phyloP scores from a whole-genome alignment of 2,797 vertebrate genomes.

The Balearica regulorum region DNA sequence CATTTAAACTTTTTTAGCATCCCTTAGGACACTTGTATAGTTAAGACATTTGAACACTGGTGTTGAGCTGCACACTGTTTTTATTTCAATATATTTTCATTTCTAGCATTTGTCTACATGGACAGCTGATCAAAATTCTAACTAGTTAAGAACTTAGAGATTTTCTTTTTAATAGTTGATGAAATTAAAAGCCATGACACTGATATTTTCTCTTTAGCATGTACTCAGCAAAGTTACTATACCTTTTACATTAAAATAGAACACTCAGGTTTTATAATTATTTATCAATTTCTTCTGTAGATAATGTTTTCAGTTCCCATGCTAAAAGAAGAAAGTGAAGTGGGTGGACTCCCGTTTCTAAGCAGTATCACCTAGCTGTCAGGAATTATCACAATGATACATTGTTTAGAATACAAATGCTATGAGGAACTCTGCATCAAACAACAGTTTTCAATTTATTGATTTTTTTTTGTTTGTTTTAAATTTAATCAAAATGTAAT shows the following conservation, averaged over 20 bases:
- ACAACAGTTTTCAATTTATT: not conserved
- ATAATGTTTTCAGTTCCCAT: not conserved
- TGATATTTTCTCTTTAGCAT: not conserved
- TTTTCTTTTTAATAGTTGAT: not conserved
- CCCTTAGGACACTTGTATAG: not conserved
- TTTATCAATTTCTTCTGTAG: not conserved
- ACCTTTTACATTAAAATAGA: not conserved
- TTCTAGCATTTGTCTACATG: not conserved
- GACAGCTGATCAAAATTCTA: not conserved
- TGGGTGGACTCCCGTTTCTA: not conserved
- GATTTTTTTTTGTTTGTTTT: not conserved
- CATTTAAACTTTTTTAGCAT: not conserved
- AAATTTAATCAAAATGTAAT: not conserved
- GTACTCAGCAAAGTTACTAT: not conserved
- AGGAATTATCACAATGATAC: not conserved
- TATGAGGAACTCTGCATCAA: not conserved
- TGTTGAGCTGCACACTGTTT: not conserved
- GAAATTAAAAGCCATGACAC: not conserved
- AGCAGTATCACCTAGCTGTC: not conserved
- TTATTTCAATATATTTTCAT: not conserved
- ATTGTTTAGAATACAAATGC: not conserved
- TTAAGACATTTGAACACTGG: not conserved
- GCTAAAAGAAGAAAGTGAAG: not conserved
- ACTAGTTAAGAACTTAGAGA: not conserved
- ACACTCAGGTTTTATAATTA: not conserved